Conservation (phyloP, 2,888 invertebrate species). For the Serripes groenlandicus region DNA sequence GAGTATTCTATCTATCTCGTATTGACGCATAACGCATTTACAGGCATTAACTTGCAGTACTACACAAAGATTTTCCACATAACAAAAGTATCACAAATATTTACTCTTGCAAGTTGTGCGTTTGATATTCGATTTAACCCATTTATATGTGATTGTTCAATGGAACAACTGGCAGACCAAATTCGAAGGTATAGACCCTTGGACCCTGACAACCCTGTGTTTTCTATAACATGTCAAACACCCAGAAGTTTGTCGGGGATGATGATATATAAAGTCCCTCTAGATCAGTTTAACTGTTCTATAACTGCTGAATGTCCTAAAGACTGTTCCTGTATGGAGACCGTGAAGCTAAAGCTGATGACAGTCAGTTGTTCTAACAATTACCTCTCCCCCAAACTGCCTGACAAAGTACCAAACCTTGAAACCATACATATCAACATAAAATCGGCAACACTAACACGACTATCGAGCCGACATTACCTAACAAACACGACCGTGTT, state of each 20-base stretch:
- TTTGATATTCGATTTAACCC: conserved; percentile 59
- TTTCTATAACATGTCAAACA: conserved; percentile 41
- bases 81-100: background rate
- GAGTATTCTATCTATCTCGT: background rate
- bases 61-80: conserved; percentile 37
- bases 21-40: conserved; percentile 42
- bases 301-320: conserved; percentile 33
- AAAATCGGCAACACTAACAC: conserved; percentile 42
- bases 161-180: conserved; percentile 18
- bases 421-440: conserved; percentile 15
- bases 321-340: conserved; percentile 38
- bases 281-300: conserved; percentile 50
- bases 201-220: conserved; percentile 47
- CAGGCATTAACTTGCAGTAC: conserved; percentile 10
- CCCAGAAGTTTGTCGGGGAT: conserved; percentile 36
- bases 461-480: conserved; percentile 40
- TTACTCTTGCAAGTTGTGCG: conserved; percentile 18
- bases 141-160: conserved; percentile 53
- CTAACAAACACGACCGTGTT: conserved; percentile 44
- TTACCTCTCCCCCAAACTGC: conserved; percentile 3
- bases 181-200: conserved; percentile 11
- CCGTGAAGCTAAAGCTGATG: conserved; percentile 12
- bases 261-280: conserved; percentile 5
- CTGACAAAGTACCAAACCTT: conserved; percentile 5
- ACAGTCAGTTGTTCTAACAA: conserved; percentile 22